Conservation (phyloP, 2,888 invertebrate species). For the Ametastegia equiseti region DNA sequence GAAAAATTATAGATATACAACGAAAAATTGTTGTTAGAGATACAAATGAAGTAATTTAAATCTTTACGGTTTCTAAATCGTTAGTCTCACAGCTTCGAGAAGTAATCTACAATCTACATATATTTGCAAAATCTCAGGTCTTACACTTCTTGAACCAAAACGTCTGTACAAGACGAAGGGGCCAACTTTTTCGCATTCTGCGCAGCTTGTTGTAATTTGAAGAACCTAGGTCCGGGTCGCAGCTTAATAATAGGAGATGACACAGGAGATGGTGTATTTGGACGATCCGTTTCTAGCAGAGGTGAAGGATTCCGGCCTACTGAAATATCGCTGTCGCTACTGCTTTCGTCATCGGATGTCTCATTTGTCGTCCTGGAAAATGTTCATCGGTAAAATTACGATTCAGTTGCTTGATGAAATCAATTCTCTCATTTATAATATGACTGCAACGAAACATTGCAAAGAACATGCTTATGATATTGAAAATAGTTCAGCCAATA, state of each 20-base stretch:
- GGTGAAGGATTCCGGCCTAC: conserved; percentile 64
- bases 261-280: conserved; percentile 4
- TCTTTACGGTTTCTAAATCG: background rate
- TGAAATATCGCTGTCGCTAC: conserved; percentile 68
- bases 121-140: background rate
- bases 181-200: conserved; percentile 20
- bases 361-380: background rate
- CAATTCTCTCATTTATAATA: too few species aligned
- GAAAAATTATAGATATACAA: background rate
- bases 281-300: conserved; percentile 42
- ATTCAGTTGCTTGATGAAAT: background rate
- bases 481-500: too few species aligned
- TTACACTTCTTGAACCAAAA: background rate
- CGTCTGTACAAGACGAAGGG: background rate
- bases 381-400: background rate
- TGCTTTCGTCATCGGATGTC: conserved; percentile 56
- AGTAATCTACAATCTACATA: conserved; percentile 5
- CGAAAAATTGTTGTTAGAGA: background rate
- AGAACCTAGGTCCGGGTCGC: conserved; percentile 67
- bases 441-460: too few species aligned
- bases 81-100: background rate
- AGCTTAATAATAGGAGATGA: conserved; percentile 54
- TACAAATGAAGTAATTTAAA: background rate
- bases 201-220: conserved; percentile 60
- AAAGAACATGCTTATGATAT: too few species aligned